phyloP scores from a whole-genome alignment of 2,888 invertebrate species.

The Acleris literana region DNA sequence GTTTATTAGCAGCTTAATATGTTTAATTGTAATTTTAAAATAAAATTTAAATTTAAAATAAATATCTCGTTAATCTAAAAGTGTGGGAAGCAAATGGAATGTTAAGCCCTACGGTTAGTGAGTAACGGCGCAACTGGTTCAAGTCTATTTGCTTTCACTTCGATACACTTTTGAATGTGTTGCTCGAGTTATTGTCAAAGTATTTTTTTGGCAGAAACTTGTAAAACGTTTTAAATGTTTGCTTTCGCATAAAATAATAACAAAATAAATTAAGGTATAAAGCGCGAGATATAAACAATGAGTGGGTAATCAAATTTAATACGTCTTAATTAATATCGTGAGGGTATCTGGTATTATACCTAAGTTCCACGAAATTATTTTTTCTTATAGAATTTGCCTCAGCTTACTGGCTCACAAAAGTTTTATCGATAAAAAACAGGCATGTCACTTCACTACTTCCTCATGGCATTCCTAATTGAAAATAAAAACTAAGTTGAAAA shows the following conservation, averaged over 20 bases:
- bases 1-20: background rate
- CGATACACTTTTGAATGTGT: background rate
- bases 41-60: too few species aligned
- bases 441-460: background rate
- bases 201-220: background rate
- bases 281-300: too few species aligned
- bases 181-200: background rate
- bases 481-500: background rate
- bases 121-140: constrained; percentile 21
- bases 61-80: background rate
- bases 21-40: too few species aligned
- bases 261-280: too few species aligned
- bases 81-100: constrained; percentile 25
- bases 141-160: constrained; percentile 21
- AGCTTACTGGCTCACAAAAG: background rate
- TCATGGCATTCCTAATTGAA: background rate
- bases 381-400: too few species aligned
- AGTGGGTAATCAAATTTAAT: too few species aligned
- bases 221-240: too few species aligned
- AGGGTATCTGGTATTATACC: too few species aligned
- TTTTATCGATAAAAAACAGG: background rate
- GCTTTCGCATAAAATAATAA: too few species aligned
- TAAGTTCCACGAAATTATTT: too few species aligned
- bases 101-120: constrained; percentile 4
- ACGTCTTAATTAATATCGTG: too few species aligned